Percentiles rank a stretch among this genome's conserved stretches.
phyloP scores from a whole-genome alignment of 2,888 invertebrate genomes.

The Sinohyriopsis cumingii region DNA sequence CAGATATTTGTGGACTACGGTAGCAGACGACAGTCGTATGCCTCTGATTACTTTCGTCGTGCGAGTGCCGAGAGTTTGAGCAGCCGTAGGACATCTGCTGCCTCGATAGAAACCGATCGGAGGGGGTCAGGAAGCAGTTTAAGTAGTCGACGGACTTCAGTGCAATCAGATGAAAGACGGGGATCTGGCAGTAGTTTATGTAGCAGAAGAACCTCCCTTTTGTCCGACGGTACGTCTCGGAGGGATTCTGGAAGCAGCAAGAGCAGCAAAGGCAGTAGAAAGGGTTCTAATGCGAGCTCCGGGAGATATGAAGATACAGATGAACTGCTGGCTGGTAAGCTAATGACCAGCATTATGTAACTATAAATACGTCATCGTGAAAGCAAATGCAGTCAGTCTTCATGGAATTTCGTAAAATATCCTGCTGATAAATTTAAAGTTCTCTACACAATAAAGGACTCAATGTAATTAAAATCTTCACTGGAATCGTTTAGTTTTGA shows the following conservation, averaged over 20 bases:
- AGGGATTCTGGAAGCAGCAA: conserved; percentile 58
- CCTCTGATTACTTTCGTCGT: conserved; percentile 53
- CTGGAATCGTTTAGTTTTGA: too few relatives aligned
- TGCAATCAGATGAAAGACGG: conserved; percentile 60
- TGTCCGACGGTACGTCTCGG: conserved; percentile 60
- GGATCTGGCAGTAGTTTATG: conserved; percentile 61
- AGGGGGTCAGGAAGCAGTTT: conserved; percentile 61
- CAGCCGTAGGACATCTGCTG: conserved; percentile 52
- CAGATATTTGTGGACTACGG: conserved; percentile 67
- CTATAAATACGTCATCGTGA: neutral
- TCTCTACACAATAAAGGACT: too few relatives aligned
- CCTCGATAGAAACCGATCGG: conserved; percentile 51
- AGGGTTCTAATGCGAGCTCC: conserved; percentile 60
- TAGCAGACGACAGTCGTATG: conserved; percentile 60
- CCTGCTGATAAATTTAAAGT: too few relatives aligned
- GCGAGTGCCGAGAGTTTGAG: conserved; percentile 51
- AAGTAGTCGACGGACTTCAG: conserved; percentile 60
- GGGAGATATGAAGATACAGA: conserved; percentile 60
- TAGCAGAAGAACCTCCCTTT: conserved; percentile 60
- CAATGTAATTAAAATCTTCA: too few relatives aligned
- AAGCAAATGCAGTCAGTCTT: neutral
- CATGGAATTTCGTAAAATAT: too few relatives aligned
- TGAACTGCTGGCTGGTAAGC: conserved; percentile 58
- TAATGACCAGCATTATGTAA: neutral
- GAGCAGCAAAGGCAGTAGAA: conserved; percentile 53